Evolutionary conservation across 2,113 vertebrate species (phyloP).

Genomic region (Passer domesticus): DNA sequence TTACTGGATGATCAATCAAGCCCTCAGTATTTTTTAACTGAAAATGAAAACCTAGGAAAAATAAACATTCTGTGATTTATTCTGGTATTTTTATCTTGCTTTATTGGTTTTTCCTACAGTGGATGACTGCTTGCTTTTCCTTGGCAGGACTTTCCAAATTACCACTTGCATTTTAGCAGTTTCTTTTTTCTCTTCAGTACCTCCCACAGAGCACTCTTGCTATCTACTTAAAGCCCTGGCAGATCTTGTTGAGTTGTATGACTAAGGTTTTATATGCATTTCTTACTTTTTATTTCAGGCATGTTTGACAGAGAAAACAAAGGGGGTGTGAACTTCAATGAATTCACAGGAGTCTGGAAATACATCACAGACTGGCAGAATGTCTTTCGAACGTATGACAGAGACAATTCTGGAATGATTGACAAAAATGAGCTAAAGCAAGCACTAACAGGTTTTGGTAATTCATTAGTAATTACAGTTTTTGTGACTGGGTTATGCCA

Average conservation of each 20-base stretch:
- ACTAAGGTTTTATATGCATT: not conserved
- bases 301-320: conserved; percentile 99
- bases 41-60: not conserved
- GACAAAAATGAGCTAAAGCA: conserved; percentile 97
- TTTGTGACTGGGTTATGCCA: not conserved
- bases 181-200: not conserved
- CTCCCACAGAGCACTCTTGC: not conserved
- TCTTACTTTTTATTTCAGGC: conserved; percentile 74
- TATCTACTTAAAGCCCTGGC: not conserved
- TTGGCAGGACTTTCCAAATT: not conserved
- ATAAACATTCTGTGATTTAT: not conserved
- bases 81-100: not conserved
- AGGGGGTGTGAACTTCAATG: conserved; percentile 95
- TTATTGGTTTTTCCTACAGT: not conserved
- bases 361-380: conserved; percentile 99
- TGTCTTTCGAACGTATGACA: conserved; percentile 95
- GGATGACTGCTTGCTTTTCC: not conserved
- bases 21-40: not conserved
- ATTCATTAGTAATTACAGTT: conserved; percentile 69
- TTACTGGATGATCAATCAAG: not conserved
- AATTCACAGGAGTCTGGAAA: conserved; percentile 97
- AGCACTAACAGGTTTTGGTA: conserved; percentile 97
- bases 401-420: conserved; percentile 97
- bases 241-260: not conserved
- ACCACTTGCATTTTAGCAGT: not conserved